These are phyloP conservation scores for Sebastes baramenuke DNA, from an alignment of 2,797 vertebrate genomes.

Conservation along the genomic window DNA sequence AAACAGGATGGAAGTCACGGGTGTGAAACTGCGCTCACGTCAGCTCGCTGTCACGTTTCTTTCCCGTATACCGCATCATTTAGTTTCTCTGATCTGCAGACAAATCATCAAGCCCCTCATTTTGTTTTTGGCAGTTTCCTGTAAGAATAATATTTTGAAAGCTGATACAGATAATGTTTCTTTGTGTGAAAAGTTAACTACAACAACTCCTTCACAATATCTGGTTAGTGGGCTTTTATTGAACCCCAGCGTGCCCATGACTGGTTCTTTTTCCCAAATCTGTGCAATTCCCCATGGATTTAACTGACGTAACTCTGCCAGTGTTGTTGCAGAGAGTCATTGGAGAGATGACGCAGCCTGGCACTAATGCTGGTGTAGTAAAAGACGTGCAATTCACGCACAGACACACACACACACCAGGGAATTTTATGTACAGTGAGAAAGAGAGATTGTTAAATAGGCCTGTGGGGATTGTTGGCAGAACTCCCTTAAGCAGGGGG, in stretches of 20 bases:
- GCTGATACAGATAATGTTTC: background rate
- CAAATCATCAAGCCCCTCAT: background rate
- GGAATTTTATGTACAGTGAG: constrained; percentile 19
- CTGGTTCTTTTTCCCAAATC: constrained; percentile 47
- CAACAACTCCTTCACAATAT: background rate
- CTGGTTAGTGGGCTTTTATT: constrained; percentile 17
- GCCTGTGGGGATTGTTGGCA: constrained; percentile 39
- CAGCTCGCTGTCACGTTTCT: constrained; percentile 1
- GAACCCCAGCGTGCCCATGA: constrained; percentile 17
- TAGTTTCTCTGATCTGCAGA: background rate
- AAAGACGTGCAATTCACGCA: constrained; percentile 26
- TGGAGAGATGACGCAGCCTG: constrained; percentile 66
- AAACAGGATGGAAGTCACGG: constrained; percentile 45
- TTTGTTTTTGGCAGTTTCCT: background rate
- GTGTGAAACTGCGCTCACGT: constrained; percentile 26
- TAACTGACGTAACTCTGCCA: constrained; percentile 50
- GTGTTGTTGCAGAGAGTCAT: constrained; percentile 57
- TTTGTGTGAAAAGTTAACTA: background rate
- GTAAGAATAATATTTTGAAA: background rate
- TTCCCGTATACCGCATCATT: background rate
- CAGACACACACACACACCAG: constrained; percentile 17
- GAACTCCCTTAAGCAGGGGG: constrained; percentile 8
- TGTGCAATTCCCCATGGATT: constrained; percentile 37
- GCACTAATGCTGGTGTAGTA: constrained; percentile 56
- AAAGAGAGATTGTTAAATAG: constrained; percentile 37